phyloP scores from a whole-genome alignment of 2,113 vertebrate species.

The Benitochromis conjunctus region DNA sequence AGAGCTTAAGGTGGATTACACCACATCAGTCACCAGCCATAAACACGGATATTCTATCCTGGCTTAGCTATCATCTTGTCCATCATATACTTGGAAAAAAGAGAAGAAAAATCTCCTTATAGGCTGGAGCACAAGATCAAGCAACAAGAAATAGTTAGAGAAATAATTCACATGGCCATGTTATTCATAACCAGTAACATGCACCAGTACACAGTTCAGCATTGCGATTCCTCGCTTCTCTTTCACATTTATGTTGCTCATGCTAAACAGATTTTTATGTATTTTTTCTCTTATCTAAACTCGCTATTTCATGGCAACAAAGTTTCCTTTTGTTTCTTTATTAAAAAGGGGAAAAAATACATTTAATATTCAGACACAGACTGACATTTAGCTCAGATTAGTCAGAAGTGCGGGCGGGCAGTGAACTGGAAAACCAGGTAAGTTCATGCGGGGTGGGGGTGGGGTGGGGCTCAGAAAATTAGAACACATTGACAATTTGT shows the following conservation, averaged over 20 bases:
- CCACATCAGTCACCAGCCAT: conserved; percentile 39
- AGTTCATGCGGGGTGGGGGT: not conserved
- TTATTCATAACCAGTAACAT: not conserved
- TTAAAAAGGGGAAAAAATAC: not conserved
- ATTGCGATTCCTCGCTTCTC: not conserved
- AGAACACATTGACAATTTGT: not conserved
- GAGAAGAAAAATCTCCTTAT: conserved; percentile 10
- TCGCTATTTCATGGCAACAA: not conserved
- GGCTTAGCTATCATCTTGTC: conserved; percentile 44
- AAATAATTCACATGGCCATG: not conserved
- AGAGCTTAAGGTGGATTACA: conserved; percentile 66
- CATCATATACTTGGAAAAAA: conserved; percentile 34
- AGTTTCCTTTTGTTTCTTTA: not conserved
- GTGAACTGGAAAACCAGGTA: not conserved
- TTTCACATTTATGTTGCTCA: not conserved
- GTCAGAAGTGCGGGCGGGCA: not conserved
- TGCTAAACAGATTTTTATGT: not conserved
- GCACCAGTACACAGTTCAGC: not conserved
- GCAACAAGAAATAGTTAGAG: not conserved
- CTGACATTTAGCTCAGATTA: not conserved
- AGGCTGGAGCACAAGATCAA: conserved; percentile 14
- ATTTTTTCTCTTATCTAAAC: not conserved
- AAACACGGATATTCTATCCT: conserved; percentile 51
- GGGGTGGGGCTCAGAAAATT: not conserved
- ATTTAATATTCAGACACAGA: not conserved